Evolutionary conservation across 2,113 vertebrate genomes (phyloP).

Genomic region (Takifugu bimaculatus): DNA sequence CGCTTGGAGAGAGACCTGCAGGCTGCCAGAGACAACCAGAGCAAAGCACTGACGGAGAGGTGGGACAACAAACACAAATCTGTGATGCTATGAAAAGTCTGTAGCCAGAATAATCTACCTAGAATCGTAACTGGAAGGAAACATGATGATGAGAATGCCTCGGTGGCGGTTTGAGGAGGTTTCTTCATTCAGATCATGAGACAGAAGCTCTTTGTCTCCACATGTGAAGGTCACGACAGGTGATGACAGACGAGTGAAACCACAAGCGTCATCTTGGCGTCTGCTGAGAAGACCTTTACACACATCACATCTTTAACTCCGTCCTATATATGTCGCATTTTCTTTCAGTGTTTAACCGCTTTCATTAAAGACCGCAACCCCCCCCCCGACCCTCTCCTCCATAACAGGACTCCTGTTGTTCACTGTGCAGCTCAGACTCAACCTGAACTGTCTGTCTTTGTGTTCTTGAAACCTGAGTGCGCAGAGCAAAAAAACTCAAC

Average conservation of each 20-base stretch:
- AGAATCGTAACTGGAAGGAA: too few relatives aligned
- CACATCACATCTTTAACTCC: too few relatives aligned
- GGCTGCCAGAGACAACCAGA: slow-evolving; percentile 91
- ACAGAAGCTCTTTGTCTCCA: not conserved
- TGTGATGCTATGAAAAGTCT: too few relatives aligned
- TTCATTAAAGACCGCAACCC: not conserved
- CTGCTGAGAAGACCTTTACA: too few relatives aligned
- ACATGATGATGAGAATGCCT: too few relatives aligned
- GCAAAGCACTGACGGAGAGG: slow-evolving; percentile 94
- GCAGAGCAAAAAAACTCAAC: slow-evolving; percentile 27
- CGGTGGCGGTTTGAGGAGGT: too few relatives aligned
- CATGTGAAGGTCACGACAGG: slow-evolving; percentile 5
- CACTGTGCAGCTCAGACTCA: slow-evolving; percentile 33
- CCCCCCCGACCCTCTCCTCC: not conserved
- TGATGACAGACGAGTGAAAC: not conserved
- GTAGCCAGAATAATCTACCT: too few relatives aligned
- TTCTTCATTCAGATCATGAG: too few relatives aligned
- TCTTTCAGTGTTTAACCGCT: too few relatives aligned
- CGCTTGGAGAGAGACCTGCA: slow-evolving; percentile 91
- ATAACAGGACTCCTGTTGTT: slow-evolving; percentile 48
- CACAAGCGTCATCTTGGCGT: not conserved
- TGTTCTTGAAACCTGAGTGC: slow-evolving; percentile 54
- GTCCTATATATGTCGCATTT: too few relatives aligned
- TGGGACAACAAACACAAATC: slow-evolving; percentile 1
- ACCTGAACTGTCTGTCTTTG: slow-evolving; percentile 52